Evolutionary conservation across 2,888 invertebrate species (phyloP).

Genomic region (Theretra japonica): DNA sequence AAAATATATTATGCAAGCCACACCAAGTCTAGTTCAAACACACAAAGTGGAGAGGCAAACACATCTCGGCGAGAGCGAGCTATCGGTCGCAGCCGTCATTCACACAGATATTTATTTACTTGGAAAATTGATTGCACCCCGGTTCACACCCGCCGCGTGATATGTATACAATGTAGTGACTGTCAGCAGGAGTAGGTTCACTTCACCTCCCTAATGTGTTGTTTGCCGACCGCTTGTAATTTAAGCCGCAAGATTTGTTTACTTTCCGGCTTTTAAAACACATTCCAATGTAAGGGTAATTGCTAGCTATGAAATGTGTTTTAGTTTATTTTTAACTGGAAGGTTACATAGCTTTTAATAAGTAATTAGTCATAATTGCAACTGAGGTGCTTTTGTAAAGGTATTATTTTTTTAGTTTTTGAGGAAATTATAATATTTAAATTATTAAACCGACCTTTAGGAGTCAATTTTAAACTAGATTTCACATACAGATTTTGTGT

Average conservation of each 20-base stretch:
- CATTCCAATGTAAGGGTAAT: neutral
- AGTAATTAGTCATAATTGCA: no score
- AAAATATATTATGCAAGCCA: neutral
- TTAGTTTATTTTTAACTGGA: no score
- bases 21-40: no score
- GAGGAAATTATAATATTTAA: no score
- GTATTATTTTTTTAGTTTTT: no score
- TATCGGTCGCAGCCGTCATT: slow-evolving; percentile 59
- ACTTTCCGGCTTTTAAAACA: slow-evolving; percentile 33
- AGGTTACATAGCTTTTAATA: no score
- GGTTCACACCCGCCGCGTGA: slow-evolving; percentile 35
- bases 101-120: slow-evolving; percentile 72
- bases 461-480: no score
- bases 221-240: slow-evolving; percentile 53
- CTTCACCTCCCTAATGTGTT: slow-evolving; percentile 43
- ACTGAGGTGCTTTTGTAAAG: no score
- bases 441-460: no score
- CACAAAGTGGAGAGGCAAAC: slow-evolving; percentile 43
- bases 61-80: slow-evolving; percentile 40
- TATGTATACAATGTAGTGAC: slow-evolving; percentile 2
- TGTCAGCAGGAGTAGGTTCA: slow-evolving; percentile 21
- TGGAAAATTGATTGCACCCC: slow-evolving; percentile 66
- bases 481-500: no score
- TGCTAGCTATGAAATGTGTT: neutral
- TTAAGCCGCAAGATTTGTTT: slow-evolving; percentile 43